phyloP scores from a whole-genome alignment of 2,113 vertebrate genomes.

The Odocoileus hemionus region DNA sequence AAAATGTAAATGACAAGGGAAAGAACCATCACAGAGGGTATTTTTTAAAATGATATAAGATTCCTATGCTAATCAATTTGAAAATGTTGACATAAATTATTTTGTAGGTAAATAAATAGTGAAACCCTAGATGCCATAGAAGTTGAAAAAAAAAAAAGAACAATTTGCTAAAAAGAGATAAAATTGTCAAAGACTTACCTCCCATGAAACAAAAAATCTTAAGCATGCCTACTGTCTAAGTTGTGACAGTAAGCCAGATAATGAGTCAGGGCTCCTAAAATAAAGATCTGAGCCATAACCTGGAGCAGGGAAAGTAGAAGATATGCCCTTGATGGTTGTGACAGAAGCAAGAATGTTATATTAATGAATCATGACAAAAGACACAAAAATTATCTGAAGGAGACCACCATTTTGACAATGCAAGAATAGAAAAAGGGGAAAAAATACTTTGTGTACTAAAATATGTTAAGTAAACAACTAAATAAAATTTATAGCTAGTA shows the following conservation, averaged over 20 bases:
- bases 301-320: not conserved
- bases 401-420: not conserved
- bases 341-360: not conserved
- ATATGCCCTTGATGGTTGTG: not conserved
- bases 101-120: not conserved
- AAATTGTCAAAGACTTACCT: not conserved
- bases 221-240: not conserved
- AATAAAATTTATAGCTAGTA: not conserved
- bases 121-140: not conserved
- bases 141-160: not conserved
- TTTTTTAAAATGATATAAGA: not conserved
- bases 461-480: not conserved
- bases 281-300: not conserved
- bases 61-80: not conserved
- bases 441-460: not conserved
- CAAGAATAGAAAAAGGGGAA: not conserved
- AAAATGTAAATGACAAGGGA: not conserved
- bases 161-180: not conserved
- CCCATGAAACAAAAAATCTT: not conserved
- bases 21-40: not conserved
- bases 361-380: not conserved
- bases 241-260: not conserved
- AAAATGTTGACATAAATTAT: not conserved
- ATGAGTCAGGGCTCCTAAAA: not conserved
- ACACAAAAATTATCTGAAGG: not conserved